Base-by-base conservation (phyloP, 2,113 vertebrate species). In the Ariopsis seemanni region DNA sequence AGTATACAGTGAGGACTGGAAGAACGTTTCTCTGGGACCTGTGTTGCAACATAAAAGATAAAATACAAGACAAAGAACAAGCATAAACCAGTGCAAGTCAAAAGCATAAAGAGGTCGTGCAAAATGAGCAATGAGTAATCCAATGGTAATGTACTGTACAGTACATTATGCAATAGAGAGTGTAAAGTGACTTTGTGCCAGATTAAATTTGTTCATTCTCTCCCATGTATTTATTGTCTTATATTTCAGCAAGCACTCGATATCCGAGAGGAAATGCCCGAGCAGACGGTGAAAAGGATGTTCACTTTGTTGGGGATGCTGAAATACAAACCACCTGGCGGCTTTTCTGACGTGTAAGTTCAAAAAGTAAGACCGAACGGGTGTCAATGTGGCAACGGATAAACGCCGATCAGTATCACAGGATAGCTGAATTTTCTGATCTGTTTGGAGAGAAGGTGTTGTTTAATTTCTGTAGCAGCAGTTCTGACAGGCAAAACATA, bases 281-380 rank as follows among this genome's bases (percentile, higher is more conserved):
- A 99, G 88, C 97, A 99, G 89, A 99, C 97, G 71, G 95, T 96
- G 25, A 99, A 97, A 92, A 96, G 98, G 79, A 98, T 98, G 95
- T 95, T 97, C 91, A 94, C 90, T 78, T 92, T 99, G 81, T 94
- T 99, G 79, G 96, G 96, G 71, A 96, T 98, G 94, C 95, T 99
- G 81, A 99, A 99, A 87, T 99, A 99, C 92, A 97, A 96, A 93
- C 97, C 97, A 88, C 95, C 96, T 55, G 97, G 96, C 87, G 95
- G 92, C 58, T 63, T 91, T 18, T 92, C 96, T 34, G 97, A 99
- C 91, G 94, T 97, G 98, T 99, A 92, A 93, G 94, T 93, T 30
- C 1, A 10, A 22, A 84, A 83, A 53, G 4, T 84, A 12, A 42
- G 20, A 25, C 10, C 48, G 30, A 82, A 62, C 20, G 7, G 4